These are phyloP conservation scores for Odontomyia ornata DNA, from an alignment of 2,888 invertebrate species.

Conservation along the genomic window DNA sequence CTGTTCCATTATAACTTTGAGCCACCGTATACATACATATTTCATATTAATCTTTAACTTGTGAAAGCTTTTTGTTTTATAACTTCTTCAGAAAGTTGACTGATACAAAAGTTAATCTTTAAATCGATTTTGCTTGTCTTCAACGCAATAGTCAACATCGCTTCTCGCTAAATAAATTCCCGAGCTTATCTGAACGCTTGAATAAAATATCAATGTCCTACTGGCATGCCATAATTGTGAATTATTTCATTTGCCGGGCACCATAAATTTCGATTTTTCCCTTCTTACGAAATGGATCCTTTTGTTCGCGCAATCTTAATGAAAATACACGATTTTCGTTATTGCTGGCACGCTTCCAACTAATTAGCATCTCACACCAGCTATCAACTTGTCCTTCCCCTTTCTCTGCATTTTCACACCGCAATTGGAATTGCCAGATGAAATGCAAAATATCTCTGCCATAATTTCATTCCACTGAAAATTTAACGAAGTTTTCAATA, in stretches of 20 bases:
- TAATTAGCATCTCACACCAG: conserved; percentile 29
- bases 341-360: conserved; percentile 14
- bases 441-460: neutral
- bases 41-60: too few species aligned
- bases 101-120: too few species aligned
- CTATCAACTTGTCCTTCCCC: conserved; percentile 10
- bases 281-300: neutral
- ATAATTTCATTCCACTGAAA: too few species aligned
- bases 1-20: too few species aligned
- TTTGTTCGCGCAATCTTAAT: neutral
- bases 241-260: neutral
- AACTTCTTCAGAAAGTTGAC: too few species aligned
- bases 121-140: too few species aligned
- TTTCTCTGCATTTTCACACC: neutral
- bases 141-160: too few species aligned
- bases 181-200: too few species aligned
- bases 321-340: conserved; percentile 23
- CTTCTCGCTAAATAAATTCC: too few species aligned
- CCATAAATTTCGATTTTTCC: neutral
- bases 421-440: neutral
- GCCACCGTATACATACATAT: too few species aligned
- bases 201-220: neutral
- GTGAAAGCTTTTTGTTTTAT: too few species aligned
- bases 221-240: neutral
- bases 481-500: neutral